A percentile compares a stretch with the other conserved stretches of the same genome.
These are phyloP conservation scores for Oryzias celebensis DNA, from an alignment of 2,113 vertebrate species.

Conservation along the genomic window DNA sequence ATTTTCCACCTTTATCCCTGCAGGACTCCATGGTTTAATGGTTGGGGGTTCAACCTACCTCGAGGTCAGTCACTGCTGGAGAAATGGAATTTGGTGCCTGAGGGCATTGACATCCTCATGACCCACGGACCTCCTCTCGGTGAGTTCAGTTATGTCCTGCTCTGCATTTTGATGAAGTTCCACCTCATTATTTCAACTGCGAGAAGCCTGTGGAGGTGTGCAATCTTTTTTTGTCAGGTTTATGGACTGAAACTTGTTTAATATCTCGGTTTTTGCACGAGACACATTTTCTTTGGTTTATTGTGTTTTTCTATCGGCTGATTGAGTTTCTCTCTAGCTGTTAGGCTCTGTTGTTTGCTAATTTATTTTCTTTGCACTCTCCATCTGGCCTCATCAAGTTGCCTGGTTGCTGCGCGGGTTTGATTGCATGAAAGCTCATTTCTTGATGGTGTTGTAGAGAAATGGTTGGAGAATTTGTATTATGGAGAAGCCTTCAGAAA, in stretches of 20 bases:
- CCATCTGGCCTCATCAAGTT: constrained; percentile 66
- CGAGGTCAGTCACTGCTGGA: constrained; percentile 98
- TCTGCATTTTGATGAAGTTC: constrained; percentile 35
- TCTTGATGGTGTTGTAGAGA: constrained; percentile 66
- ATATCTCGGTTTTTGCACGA: constrained; percentile 42
- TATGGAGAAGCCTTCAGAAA: constrained; percentile 4
- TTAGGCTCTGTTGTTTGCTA: constrained; percentile 13
- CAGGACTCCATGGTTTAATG: constrained; percentile 99
- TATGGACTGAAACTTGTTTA: background rate
- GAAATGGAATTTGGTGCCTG: constrained; percentile 98
- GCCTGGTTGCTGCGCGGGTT: constrained; percentile 54
- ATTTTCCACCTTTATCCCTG: constrained; percentile 47
- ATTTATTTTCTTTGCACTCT: constrained; percentile 22
- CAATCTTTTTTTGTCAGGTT: background rate
- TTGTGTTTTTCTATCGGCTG: constrained; percentile 11
- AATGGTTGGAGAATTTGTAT: constrained; percentile 72
- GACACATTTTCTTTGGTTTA: constrained; percentile 21
- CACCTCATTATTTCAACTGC: constrained; percentile 35
- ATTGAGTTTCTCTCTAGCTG: constrained; percentile 46
- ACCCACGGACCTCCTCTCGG: constrained; percentile 96
- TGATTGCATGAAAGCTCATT: constrained; percentile 78
- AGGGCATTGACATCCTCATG: constrained; percentile 98
- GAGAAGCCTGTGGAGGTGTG: constrained; percentile 15
- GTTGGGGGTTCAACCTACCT: constrained; percentile 98
- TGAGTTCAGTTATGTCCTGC: constrained; percentile 77